A percentile compares a stretch with the other conserved stretches of the same genome.
phyloP scores from a whole-genome alignment of 2,113 vertebrate species.

The Agapornis roseicollis region DNA sequence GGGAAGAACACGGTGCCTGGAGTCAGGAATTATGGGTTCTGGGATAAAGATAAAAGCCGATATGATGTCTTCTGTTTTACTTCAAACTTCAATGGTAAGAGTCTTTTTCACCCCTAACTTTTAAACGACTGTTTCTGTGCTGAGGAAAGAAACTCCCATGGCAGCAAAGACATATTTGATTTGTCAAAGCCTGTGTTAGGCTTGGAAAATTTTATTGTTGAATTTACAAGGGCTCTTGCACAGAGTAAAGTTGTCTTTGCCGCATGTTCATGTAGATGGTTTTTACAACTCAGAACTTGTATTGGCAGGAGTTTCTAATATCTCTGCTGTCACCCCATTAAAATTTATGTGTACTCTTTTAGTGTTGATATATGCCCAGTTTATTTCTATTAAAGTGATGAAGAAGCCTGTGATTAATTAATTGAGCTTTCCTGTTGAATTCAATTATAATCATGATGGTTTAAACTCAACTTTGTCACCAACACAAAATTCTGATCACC shows the following conservation, averaged over 20 bases:
- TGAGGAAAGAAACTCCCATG: not conserved
- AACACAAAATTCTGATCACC: not conserved
- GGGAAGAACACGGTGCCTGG: constrained; percentile 83
- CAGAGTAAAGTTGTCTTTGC: not conserved
- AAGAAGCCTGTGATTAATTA: not conserved
- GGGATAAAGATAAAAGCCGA: constrained; percentile 80
- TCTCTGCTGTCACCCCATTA: not conserved
- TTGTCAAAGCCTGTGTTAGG: not conserved
- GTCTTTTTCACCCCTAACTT: not conserved
- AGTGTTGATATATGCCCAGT: not conserved
- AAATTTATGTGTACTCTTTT: not conserved
- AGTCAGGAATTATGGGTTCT: constrained; percentile 88
- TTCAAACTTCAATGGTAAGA: constrained; percentile 82
- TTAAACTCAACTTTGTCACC: not conserved
- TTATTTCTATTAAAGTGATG: not conserved
- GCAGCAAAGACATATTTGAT: not conserved
- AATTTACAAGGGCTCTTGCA: accelerated
- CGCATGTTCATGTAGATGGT: accelerated
- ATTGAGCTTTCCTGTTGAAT: not conserved
- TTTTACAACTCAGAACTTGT: not conserved
- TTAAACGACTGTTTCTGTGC: accelerated
- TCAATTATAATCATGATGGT: not conserved
- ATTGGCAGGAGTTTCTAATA: not conserved
- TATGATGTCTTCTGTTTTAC: constrained; percentile 94
- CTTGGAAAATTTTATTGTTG: not conserved